Evolutionary conservation across 2,113 vertebrate species (phyloP), one percentile per base, ranked within the genome.

Genomic region (Sphaerodactylus townsendi): DNA sequence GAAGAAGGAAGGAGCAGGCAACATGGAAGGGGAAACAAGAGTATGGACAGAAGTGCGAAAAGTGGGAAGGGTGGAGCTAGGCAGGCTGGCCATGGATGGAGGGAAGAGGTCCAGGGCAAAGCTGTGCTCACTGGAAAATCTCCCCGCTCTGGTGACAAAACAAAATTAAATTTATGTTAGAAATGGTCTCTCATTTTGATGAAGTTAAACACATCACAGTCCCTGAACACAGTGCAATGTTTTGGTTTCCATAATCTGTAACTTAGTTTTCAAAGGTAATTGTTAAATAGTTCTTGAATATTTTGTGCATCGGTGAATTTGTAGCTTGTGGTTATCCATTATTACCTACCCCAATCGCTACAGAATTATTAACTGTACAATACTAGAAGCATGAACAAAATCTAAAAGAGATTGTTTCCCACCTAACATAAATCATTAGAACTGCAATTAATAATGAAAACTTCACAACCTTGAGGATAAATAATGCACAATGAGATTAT

Each of bases 381-480:
- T 87, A 76, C 80, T 84, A 84, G 82, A 92, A 93, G 91, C 85
- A 83, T 10, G 70, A 93, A 86, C 64, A 93, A 94, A 90, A 89
- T 84, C 65, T 41, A 71, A 62, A 89, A 88, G 88, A 91, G 76
- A 77, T 84, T 81, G 81, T 89, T 93, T 81, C 79, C 28, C 28
- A 85, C 85, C 30, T 84, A 74, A 85, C 93, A 94, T 94, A 93
- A 92, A 93, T 92, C 87, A 95, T 73, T 88, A 78, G 84, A 92
- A 90, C 71, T 89, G 83, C 93, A 95, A 93, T 94, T 82, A 41
- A 30, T 77, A 64, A 68, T 23, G 87, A 93, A 95, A 91, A 39
- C 59, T 62, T 25, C 25, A 25, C 59, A 25, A 37, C 28, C 82
- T 89, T 91, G 81, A 82, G 87, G 79, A 89, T 93, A 93, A 95